Evolutionary conservation across 2,113 vertebrate genomes (phyloP).

Genomic region (Nesoenas mayeri): DNA sequence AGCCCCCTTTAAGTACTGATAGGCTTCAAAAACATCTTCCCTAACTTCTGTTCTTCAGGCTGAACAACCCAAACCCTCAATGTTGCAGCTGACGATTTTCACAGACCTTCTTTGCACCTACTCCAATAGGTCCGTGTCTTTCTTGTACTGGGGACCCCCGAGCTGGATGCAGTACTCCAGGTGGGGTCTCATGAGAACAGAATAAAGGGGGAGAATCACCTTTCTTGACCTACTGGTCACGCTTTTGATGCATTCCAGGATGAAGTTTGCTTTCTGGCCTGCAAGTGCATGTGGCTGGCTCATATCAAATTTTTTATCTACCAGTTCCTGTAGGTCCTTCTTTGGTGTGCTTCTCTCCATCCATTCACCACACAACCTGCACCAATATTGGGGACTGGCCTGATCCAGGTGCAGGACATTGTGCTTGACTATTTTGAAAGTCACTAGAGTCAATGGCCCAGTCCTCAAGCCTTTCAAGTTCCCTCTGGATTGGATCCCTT

Average conservation of each 20-base stretch:
- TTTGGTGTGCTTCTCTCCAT: background rate
- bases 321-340: background rate
- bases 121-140: background rate
- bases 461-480: background rate
- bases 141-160: background rate
- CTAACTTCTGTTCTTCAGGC: background rate
- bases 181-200: background rate
- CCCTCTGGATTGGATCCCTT: background rate
- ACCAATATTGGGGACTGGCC: fast-evolving
- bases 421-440: background rate
- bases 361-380: background rate
- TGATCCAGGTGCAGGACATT: background rate
- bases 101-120: background rate
- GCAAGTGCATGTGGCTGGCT: fast-evolving
- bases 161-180: background rate
- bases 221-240: background rate
- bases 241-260: background rate
- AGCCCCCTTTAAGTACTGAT: background rate
- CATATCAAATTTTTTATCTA: background rate
- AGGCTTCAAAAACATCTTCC: background rate
- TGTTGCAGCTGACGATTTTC: background rate
- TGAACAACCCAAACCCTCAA: background rate
- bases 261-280: background rate
- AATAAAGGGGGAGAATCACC: background rate
- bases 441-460: fast-evolving